These are phyloP conservation scores for Drosophila mauritiana DNA, from an alignment of 1,140 invertebrate species.

Conservation along the genomic window DNA sequence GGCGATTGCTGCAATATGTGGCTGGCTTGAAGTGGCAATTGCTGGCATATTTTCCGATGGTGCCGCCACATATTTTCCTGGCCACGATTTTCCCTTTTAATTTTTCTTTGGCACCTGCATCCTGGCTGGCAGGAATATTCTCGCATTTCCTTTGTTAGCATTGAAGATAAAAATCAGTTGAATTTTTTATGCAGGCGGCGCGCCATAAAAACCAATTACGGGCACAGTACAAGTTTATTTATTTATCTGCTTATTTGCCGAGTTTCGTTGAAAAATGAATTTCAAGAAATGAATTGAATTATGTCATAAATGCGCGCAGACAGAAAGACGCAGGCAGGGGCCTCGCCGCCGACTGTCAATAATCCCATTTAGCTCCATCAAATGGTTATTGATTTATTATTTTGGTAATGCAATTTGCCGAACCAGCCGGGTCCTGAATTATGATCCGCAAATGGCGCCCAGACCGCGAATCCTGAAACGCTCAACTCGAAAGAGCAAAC, in stretches of 20 bases:
- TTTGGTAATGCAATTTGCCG: conserved; percentile 77
- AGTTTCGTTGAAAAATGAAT: conserved; percentile 51
- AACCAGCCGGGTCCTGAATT: conserved; percentile 24
- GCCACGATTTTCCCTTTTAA: conserved; percentile 13
- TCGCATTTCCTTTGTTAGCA: conserved; percentile 34
- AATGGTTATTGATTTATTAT: conserved; percentile 80
- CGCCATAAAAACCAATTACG: conserved; percentile 65
- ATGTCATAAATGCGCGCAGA: conserved; percentile 66
- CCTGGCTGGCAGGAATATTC: conserved; percentile 7
- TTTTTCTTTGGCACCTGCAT: conserved; percentile 43
- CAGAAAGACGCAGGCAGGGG: conserved; percentile 3
- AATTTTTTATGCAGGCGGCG: conserved; percentile 57
- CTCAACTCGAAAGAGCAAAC: conserved; percentile 20
- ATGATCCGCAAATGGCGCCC: conserved; percentile 43
- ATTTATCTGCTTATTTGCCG: conserved; percentile 26
- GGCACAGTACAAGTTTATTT: conserved; percentile 34
- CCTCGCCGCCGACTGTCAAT: conserved; percentile 53
- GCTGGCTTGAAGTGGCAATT: conserved; percentile 20
- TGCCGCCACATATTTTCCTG: neutral
- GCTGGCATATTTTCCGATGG: conserved; percentile 15
- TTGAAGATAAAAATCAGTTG: conserved; percentile 52
- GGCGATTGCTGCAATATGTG: conserved; percentile 5
- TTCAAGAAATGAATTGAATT: conserved; percentile 73
- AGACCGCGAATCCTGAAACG: conserved; percentile 24
- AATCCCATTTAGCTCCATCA: conserved; percentile 72